These are phyloP conservation scores for Melitaea athalia DNA, from an alignment of 2,888 invertebrate genomes.

Conservation along the genomic window DNA sequence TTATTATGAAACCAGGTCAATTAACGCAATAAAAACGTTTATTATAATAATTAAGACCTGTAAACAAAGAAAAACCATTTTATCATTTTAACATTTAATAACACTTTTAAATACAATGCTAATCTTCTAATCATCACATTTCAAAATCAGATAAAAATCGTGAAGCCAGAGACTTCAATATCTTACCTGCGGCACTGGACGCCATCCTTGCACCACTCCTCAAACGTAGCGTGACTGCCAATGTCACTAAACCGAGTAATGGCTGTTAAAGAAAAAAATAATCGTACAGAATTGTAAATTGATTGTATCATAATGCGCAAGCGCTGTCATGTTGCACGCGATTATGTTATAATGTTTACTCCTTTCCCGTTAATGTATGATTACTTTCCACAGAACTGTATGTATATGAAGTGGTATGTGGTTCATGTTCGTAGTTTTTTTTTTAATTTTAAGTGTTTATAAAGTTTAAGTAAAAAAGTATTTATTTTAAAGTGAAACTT, in stretches of 20 bases:
- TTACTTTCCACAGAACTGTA: conserved; percentile 7
- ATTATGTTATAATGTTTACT: conserved; percentile 20
- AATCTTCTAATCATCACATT: too few species aligned
- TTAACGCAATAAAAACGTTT: too few species aligned
- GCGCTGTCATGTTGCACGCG: conserved; percentile 30
- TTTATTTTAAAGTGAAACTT: too few species aligned
- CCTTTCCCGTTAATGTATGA: conserved; percentile 13
- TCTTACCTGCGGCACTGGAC: background rate
- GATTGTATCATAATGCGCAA: conserved; percentile 29
- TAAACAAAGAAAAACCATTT: too few species aligned
- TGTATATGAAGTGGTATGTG: background rate
- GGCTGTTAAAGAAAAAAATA: conserved; percentile 12
- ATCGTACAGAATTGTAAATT: conserved; percentile 19
- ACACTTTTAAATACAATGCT: too few species aligned
- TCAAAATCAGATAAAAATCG: background rate
- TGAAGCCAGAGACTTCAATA: background rate
- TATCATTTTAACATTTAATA: too few species aligned
- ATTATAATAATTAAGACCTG: too few species aligned
- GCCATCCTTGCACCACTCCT: background rate
- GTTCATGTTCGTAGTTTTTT: too few species aligned
- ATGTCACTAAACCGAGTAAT: conserved; percentile 28
- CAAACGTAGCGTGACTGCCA: conserved; percentile 17
- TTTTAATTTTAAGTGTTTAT: too few species aligned
- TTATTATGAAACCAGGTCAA: too few species aligned
- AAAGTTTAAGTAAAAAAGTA: too few species aligned